Base-by-base conservation (phyloP, 2,888 invertebrate genomes). In the Lymantria dispar region DNA sequence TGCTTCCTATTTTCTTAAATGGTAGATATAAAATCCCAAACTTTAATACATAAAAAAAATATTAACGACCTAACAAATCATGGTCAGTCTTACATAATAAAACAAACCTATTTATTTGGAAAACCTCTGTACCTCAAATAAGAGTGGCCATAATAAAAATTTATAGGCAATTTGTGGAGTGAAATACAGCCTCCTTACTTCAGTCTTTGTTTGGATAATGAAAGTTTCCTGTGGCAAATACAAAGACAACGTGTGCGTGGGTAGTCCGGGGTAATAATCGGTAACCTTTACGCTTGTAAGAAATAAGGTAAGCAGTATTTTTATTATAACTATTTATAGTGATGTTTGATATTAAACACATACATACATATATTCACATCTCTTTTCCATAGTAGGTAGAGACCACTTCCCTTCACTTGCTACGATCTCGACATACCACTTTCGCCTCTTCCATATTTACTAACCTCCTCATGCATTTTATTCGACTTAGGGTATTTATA, bases 71-170 rank as follows among this genome's bases (percentile, higher is more conserved):
- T 54, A 62, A 68, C 73, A 77, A 78, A 78, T 78, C 75, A 76
- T 74, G 76, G 74, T 72, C 74, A 76, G 73, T 78, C 68, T 71
- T 78, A 78, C 77, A 80, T 78, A 83, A 81, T 81, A 78, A 78
- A 74, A 68, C 74, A 76, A 68, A 71, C 70, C 76, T 83, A 85
- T 87, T 86, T 87, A 84, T 84, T 79, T 76, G 73, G 67, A 75
- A 80, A 84, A 81, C 82, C 80, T 78, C 78, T 74, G 82, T 83
- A 83, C 85, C 83, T 85, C 85, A 81, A 87, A 85, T 77, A 80
- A 82, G 81, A 85, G 81, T 76, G 85, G 85, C 84, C 76, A 86
- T 89, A 89, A 89, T 87, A 88, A 81, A 85, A 89, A 88, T 87
- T 89, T 88, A 88, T 88, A 82, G 89, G 82, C 87, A 87, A 88